phyloP scores from a whole-genome alignment of 2,113 vertebrate genomes.

The Etheostoma cragini region DNA sequence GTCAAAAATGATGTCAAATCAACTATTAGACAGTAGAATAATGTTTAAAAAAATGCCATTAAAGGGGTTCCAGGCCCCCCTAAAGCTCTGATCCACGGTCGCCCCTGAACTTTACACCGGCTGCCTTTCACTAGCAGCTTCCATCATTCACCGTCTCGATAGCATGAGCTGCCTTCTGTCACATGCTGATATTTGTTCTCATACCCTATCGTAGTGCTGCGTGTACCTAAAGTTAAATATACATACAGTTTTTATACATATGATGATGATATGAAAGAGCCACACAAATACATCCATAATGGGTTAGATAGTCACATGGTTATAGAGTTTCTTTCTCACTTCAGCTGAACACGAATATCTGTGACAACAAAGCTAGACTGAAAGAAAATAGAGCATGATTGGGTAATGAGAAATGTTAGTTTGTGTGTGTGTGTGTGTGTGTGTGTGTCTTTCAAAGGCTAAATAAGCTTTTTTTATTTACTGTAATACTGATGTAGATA shows the following conservation, averaged over 20 bases:
- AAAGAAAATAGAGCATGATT: slow-evolving; percentile 35
- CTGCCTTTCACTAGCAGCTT: neutral
- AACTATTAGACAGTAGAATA: too few relatives aligned
- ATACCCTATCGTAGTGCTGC: neutral
- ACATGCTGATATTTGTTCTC: neutral
- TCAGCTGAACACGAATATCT: slow-evolving; percentile 59
- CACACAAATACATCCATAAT: slow-evolving; percentile 82
- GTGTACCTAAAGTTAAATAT: slow-evolving; percentile 7
- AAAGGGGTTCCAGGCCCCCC: too few relatives aligned
- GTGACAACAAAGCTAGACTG: slow-evolving; percentile 82
- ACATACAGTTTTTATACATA: slow-evolving; percentile 5
- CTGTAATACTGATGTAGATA: neutral
- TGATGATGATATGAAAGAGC: slow-evolving; percentile 38
- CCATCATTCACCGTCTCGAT: neutral
- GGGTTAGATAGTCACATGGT: slow-evolving; percentile 40
- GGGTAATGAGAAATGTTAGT: slow-evolving; percentile 1
- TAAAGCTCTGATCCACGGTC: too few relatives aligned
- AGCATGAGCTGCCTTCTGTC: neutral
- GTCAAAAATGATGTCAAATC: too few relatives aligned
- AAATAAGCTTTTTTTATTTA: neutral
- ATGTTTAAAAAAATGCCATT: too few relatives aligned
- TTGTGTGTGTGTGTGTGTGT: slow-evolving; percentile 13
- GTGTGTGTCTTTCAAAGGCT: neutral
- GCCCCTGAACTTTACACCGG: too few relatives aligned
- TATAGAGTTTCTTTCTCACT: slow-evolving; percentile 34